Percentiles rank a stretch among this genome's conserved stretches.
phyloP scores from a whole-genome alignment of 23 tunicate genomes.

The Ciona savignyi region DNA sequence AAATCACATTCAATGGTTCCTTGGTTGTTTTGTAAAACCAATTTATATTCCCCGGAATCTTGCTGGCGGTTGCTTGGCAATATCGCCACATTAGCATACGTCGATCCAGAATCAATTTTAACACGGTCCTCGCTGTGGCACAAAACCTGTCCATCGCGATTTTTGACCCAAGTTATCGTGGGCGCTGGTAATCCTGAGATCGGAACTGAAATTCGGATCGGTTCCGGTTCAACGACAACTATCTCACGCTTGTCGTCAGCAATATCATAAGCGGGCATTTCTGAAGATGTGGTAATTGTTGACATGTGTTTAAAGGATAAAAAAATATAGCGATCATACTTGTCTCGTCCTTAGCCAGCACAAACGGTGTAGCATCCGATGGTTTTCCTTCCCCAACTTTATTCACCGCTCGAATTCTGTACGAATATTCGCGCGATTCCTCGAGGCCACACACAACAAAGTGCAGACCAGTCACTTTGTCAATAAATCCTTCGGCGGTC shows the following conservation, averaged over 20 bases:
- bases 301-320: not conserved
- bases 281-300: no score
- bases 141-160: conserved; percentile 14
- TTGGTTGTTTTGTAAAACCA: conserved; percentile 35
- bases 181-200: conserved; percentile 78
- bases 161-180: conserved; percentile 49
- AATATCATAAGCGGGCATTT: conserved; percentile 36
- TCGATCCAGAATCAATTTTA: conserved; percentile 19
- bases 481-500: no score
- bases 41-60: conserved; percentile 55
- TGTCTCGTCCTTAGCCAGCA: no score
- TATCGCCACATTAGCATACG: conserved; percentile 19
- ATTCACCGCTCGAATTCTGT: no score
- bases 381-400: no score
- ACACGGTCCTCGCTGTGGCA: conserved; percentile 17
- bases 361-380: no score
- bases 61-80: conserved; percentile 31
- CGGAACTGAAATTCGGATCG: conserved; percentile 38
- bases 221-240: conserved; percentile 45
- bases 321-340: not conserved
- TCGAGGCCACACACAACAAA: no score
- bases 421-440: no score
- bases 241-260: conserved; percentile 22
- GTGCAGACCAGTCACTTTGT: no score
- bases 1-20: conserved; percentile 44